Percentiles rank a stretch among this genome's conserved stretches.
Conservation (phyloP, 2,797 vertebrate species). For the Tokudaia tokunoshimensis region DNA sequence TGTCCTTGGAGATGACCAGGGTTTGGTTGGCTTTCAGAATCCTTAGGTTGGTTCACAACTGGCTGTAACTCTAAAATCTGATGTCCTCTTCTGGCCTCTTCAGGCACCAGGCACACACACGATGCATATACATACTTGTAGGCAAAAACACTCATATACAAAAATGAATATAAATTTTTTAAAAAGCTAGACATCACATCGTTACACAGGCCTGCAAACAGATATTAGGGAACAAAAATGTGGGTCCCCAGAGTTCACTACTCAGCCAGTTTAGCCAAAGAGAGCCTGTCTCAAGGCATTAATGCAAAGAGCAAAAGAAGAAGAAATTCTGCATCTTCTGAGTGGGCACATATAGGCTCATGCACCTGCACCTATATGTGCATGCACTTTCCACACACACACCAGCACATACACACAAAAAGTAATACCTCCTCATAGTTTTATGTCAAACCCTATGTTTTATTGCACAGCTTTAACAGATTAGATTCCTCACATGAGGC, state of each 20-base stretch:
- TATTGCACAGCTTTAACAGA: not conserved
- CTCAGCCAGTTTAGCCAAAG: not conserved
- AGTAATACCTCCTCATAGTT: not conserved
- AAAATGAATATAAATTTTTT: not conserved
- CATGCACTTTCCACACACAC: not conserved
- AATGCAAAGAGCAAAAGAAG: not conserved
- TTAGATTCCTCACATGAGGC: not conserved
- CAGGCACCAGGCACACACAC: not conserved
- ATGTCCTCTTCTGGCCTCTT: not conserved
- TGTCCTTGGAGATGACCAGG: not conserved
- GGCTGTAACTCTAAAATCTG: not conserved
- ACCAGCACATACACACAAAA: not conserved
- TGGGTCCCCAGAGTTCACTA: not conserved
- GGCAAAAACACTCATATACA: not conserved
- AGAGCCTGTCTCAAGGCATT: not conserved
- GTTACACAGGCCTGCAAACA: not conserved
- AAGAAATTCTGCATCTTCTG: not conserved
- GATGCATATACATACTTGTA: not conserved
- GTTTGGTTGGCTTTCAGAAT: not conserved
- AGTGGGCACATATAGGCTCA: not conserved
- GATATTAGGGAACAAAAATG: not conserved
- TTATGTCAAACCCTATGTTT: conserved; percentile 31
- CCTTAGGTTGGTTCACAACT: not conserved
- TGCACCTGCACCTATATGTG: not conserved
- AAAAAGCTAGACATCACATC: not conserved